phyloP scores from a whole-genome alignment of 2,888 invertebrate genomes.

The Epinotia bilunana region DNA sequence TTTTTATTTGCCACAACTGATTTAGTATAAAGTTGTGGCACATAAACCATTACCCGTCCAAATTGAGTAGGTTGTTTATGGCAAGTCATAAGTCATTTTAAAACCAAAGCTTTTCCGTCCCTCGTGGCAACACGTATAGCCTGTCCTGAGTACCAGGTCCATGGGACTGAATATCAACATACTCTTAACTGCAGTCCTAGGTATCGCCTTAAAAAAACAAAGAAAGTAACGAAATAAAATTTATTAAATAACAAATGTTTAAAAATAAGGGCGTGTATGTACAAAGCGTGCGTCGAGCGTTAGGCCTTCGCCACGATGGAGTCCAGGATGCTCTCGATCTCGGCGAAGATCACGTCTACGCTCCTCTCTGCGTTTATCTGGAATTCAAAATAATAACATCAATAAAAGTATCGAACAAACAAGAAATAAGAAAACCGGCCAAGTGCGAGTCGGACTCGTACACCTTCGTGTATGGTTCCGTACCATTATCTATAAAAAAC shows the following conservation, averaged over 20 bases:
- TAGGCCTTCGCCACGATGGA: conserved; percentile 55
- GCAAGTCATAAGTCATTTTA: too few relatives aligned
- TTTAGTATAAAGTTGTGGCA: too few relatives aligned
- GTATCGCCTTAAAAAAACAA: not conserved
- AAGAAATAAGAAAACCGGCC: not conserved
- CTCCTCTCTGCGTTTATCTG: conserved; percentile 90
- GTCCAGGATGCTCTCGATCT: conserved; percentile 84
- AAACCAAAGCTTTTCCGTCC: too few relatives aligned
- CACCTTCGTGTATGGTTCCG: too few relatives aligned
- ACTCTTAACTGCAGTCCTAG: not conserved
- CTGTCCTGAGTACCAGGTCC: too few relatives aligned
- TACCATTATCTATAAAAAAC: too few relatives aligned
- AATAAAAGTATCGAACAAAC: not conserved
- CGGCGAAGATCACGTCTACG: conserved; percentile 88
- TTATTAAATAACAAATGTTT: conserved; percentile 42
- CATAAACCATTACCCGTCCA: too few relatives aligned
- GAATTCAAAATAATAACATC: conserved; percentile 46
- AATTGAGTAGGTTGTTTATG: too few relatives aligned
- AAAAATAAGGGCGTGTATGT: conserved; percentile 39
- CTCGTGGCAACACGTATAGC: too few relatives aligned
- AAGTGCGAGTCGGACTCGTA: too few relatives aligned
- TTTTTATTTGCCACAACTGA: too few relatives aligned
- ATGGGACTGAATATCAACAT: too few relatives aligned
- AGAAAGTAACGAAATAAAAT: conserved; percentile 41
- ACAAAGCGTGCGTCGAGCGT: conserved; percentile 26